A percentile compares a stretch with the other conserved stretches of the same genome.
Conservation (phyloP, 2,888 invertebrate species). For the Nemotelus nigrinus region DNA sequence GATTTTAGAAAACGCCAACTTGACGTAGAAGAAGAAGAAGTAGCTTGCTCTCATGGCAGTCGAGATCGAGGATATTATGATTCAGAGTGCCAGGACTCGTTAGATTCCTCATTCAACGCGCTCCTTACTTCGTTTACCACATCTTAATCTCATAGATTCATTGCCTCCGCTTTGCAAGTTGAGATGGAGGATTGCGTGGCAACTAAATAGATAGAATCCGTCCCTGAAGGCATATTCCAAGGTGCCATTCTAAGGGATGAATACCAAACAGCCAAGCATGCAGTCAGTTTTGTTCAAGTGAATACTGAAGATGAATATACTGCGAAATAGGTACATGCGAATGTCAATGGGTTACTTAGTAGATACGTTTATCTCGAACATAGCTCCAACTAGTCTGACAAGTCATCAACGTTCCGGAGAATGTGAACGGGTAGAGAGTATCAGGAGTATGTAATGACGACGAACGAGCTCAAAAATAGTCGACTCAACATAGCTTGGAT, state of each 20-base stretch:
- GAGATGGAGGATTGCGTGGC: not conserved
- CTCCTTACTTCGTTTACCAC: conserved; percentile 12
- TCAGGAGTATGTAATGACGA: not conserved
- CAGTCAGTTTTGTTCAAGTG: not conserved
- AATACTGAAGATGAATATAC: not conserved
- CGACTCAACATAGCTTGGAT: not conserved
- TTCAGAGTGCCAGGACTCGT: conserved; percentile 32
- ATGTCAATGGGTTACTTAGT: not conserved
- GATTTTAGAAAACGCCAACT: no score
- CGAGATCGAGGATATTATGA: conserved; percentile 9
- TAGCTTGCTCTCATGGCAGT: not conserved
- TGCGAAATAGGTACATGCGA: not conserved
- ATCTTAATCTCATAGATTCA: not conserved
- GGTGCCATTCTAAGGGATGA: conserved; percentile 41
- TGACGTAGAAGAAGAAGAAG: no score
- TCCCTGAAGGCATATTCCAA: conserved; percentile 34
- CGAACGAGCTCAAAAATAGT: not conserved
- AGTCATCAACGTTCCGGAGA: not conserved
- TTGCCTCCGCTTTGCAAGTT: not conserved
- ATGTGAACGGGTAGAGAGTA: not conserved
- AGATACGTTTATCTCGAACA: not conserved
- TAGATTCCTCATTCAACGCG: conserved; percentile 23
- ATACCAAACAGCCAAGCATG: conserved; percentile 35
- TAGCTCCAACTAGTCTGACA: not conserved
- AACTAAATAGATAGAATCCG: conserved; percentile 16